Evolutionary conservation across 2,797 vertebrate genomes (phyloP), one percentile per base, ranked within the genome.

Genomic region (Megaceryle alcyon): DNA sequence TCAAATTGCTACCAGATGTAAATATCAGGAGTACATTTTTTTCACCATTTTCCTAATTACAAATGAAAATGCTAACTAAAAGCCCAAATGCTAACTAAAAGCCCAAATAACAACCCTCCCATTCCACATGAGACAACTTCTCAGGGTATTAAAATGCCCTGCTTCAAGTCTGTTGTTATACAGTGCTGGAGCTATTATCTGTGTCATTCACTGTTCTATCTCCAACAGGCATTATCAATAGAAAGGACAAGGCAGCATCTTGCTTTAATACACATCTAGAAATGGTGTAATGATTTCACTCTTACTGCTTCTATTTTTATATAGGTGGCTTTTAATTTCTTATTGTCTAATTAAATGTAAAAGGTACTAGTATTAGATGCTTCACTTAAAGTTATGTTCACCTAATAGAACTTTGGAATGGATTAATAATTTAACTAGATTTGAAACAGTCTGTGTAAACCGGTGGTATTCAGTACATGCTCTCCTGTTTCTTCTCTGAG

Each of bases 71-170:
- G 31, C 57, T 71, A 85, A 39, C 83, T 88, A n/a, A 85, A n/a
- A n/a, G n/a, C n/a, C n/a, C n/a, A 87, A 95, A 91, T 61, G 31
- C 57, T 71, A 85, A 39, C 83, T 88, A n/a, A 85, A n/a, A 88
- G 37, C 12, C 31, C 68, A 72, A 73, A 37, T 21, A 85, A 39
- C 14, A 60, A 41, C 14, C 7, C 18, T 88, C 10, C 51, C 61
- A 13, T 83, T 75, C 28, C 59, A 41, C 25, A 14, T 46, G 49
- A 91, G 49, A 19, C 33, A 73, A 63, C 46, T 82, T 81, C 51
- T 83, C 35, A 35, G 35, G 35, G 2, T 49, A 8, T 92, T 72
- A 57, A 86, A 86, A 86, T 51, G 63, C 6, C 2, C 10, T 76
- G n/a, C 56, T 76, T 81, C 69, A 54, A 37, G n/a, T 77, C 31